Conservation (phyloP, 2,888 invertebrate genomes). For the Megalurothrips usitatus region DNA sequence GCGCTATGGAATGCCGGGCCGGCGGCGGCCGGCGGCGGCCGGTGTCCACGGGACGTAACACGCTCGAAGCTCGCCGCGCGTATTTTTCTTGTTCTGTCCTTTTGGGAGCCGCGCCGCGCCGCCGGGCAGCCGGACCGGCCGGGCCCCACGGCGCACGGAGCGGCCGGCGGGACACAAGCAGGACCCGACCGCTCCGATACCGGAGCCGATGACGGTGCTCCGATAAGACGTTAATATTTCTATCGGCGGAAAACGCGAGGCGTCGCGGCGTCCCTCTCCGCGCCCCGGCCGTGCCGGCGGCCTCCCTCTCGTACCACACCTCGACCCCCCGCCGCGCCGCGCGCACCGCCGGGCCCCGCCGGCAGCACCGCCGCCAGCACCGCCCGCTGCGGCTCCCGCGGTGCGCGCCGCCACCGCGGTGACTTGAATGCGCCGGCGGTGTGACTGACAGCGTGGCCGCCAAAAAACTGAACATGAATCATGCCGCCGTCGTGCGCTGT, state of each 20-base stretch:
- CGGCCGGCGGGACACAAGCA: neutral
- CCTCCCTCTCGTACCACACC: too few species aligned
- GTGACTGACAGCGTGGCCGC: neutral
- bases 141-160: neutral
- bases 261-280: neutral
- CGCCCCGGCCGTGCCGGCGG: too few species aligned
- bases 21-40: too few species aligned
- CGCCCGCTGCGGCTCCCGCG: neutral
- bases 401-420: neutral
- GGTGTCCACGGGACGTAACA: too few species aligned
- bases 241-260: neutral
- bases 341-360: neutral
- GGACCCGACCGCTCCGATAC: neutral
- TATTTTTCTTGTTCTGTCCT: too few species aligned
- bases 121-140: neutral
- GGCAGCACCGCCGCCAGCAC: neutral
- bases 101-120: neutral
- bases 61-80: too few species aligned
- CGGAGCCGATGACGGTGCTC: neutral
- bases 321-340: neutral
- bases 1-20: neutral
- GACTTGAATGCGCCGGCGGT: neutral
- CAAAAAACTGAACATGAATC: too few species aligned
- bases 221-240: conserved; percentile 7
- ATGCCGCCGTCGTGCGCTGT: too few species aligned